These are phyloP conservation scores for Triplophysa yarkandensis DNA, from an alignment of 2,797 vertebrate species.

Conservation along the genomic window DNA sequence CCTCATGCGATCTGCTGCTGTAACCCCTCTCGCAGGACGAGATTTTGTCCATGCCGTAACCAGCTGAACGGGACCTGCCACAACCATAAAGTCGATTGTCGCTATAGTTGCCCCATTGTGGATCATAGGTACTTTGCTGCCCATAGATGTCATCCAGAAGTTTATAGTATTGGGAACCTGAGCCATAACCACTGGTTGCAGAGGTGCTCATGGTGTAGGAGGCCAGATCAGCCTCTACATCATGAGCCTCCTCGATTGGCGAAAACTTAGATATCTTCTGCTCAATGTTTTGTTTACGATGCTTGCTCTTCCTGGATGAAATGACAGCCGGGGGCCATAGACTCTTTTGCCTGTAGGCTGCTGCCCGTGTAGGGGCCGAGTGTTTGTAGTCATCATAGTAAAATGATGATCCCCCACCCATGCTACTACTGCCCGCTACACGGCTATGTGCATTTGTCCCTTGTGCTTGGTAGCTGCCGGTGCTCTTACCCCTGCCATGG, in stretches of 20 bases:
- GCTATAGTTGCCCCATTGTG: constrained; percentile 85
- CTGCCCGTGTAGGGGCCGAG: constrained; percentile 60
- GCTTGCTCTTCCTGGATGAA: constrained; percentile 95
- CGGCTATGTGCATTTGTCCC: constrained; percentile 83
- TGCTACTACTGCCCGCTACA: constrained; percentile 78
- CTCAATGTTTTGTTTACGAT: constrained; percentile 93
- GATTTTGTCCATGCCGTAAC: constrained; percentile 89
- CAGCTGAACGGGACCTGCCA: constrained; percentile 86
- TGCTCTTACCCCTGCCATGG: constrained; percentile 88
- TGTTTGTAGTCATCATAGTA: constrained; percentile 86
- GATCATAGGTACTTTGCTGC: constrained; percentile 80
- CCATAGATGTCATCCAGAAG: constrained; percentile 85
- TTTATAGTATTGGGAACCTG: constrained; percentile 79
- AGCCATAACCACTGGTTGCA: constrained; percentile 70
- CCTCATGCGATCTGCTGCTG: constrained; percentile 89
- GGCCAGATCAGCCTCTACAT: constrained; percentile 94
- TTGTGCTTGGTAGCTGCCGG: constrained; percentile 82
- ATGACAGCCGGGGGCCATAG: constrained; percentile 87
- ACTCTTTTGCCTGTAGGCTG: constrained; percentile 88
- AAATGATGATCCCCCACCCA: constrained; percentile 80
- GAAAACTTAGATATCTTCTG: constrained; percentile 99
- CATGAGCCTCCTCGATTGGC: constrained; percentile 97
- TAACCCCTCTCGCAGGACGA: constrained; percentile 81
- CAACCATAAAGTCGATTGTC: constrained; percentile 85
- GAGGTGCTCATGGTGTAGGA: constrained; percentile 80